These are phyloP conservation scores for Dascyllus trimaculatus DNA, from an alignment of 2,113 vertebrate genomes.

Conservation along the genomic window DNA sequence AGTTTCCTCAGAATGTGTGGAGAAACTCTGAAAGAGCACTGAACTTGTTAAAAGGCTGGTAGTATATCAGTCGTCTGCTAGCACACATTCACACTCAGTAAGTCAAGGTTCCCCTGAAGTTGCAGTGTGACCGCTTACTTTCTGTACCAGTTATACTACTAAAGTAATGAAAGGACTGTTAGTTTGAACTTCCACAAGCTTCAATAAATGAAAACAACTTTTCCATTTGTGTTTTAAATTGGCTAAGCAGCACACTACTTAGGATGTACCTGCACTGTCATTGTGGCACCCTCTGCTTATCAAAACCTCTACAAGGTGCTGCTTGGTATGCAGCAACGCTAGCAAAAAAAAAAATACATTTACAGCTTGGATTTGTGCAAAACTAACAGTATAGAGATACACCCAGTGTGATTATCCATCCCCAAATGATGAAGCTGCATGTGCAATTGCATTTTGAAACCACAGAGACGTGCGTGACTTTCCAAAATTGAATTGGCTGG, in stretches of 20 bases:
- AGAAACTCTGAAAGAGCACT: neutral
- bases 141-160: neutral
- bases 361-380: neutral
- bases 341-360: neutral
- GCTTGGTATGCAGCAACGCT: slow-evolving; percentile 1
- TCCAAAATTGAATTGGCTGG: slow-evolving; percentile 30
- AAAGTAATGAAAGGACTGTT: slow-evolving; percentile 6
- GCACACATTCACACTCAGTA: neutral
- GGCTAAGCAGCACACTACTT: neutral
- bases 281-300: neutral
- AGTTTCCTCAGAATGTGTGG: neutral
- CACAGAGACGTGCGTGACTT: slow-evolving; percentile 16
- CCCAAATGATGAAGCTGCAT: neutral
- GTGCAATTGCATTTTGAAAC: slow-evolving; percentile 2
- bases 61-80: neutral
- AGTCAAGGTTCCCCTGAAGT: neutral
- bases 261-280: slow-evolving; percentile 8
- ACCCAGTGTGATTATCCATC: slow-evolving; percentile 8
- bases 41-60: neutral
- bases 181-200: neutral
- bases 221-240: slow-evolving; percentile 6
- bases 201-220: slow-evolving; percentile 1
- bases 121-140: neutral
- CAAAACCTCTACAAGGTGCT: neutral
- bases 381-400: neutral